Evolutionary conservation across 2,113 vertebrate genomes (phyloP), one percentile per base, ranked within the genome.

Genomic region (Myotis davidii): DNA sequence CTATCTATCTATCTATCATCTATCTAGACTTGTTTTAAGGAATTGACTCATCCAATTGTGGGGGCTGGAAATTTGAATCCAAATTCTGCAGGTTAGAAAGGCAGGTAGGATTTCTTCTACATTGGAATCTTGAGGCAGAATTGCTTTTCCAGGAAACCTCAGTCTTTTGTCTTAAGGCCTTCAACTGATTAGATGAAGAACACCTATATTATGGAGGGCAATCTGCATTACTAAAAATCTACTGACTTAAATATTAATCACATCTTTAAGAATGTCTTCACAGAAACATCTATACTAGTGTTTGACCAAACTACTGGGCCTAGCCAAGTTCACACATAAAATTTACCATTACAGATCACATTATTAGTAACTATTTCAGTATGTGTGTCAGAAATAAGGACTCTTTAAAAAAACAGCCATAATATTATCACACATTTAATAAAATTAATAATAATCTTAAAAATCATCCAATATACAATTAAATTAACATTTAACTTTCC

Each of bases 391-490:
- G 78, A 91, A 90, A 70, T 37, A 82, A 29, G 39, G 23, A 39
- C 34, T 67, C 32, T 18, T 54, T 27, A 6, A 20, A 94, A 48
- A 64, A 90, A 77, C 10, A 89, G 54, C 9, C 29, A 61, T 37
- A 76, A 34, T 61, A 56, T 74, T 82, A 70, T 94, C 50, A 81
- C n/a, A 81, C 20, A 86, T 14, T 76, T 64, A 37, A n/a, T 76
- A n/a, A 48, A 94, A 81, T 70, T 50, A 88, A 69, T 25, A 65
- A 3, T 54, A 87, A 90, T 78, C 45, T 92, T 85, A 76, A 90
- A 90, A 77, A 67, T 61, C 27, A 77, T 88, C 52, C 85, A 10
- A 5, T 85, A 69, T 27, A 18, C 83, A 85, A 54, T 42, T 37
- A 83, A 89, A 93, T 37, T 32, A 45, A 85, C 9, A 2, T 39